Conservation (phyloP, 2,888 invertebrate genomes). For the Osedax fenrisi region DNA sequence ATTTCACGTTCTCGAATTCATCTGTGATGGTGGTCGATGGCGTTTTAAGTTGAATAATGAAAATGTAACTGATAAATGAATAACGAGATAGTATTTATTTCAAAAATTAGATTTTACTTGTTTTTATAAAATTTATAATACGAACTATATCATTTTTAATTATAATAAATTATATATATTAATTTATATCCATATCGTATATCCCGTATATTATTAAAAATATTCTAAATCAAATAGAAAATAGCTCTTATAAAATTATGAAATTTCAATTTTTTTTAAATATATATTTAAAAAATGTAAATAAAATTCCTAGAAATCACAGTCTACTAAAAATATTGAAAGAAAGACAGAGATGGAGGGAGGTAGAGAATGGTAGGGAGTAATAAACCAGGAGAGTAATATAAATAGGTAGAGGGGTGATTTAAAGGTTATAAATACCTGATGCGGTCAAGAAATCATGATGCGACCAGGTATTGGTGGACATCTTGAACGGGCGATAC, state of each 20-base stretch:
- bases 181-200: no score
- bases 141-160: no score
- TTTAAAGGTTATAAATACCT: conserved; percentile 7
- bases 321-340: not conserved
- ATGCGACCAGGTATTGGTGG: conserved; percentile 23
- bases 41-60: no score
- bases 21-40: no score
- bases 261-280: no score
- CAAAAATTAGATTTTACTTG: no score
- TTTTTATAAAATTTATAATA: no score
- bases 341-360: not conserved
- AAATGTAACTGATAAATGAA: no score
- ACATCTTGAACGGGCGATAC: conserved; percentile 34
- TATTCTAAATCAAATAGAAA: not conserved
- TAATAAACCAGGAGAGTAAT: not conserved
- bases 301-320: not conserved
- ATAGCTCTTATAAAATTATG: no score
- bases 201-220: no score
- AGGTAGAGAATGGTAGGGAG: not conserved
- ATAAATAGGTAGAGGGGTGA: not conserved
- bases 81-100: no score
- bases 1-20: not conserved
- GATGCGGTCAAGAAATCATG: conserved; percentile 23
- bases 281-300: not conserved
- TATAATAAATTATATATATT: no score